phyloP scores from a whole-genome alignment of 2,888 invertebrate species.

The Eudemis profundana region DNA sequence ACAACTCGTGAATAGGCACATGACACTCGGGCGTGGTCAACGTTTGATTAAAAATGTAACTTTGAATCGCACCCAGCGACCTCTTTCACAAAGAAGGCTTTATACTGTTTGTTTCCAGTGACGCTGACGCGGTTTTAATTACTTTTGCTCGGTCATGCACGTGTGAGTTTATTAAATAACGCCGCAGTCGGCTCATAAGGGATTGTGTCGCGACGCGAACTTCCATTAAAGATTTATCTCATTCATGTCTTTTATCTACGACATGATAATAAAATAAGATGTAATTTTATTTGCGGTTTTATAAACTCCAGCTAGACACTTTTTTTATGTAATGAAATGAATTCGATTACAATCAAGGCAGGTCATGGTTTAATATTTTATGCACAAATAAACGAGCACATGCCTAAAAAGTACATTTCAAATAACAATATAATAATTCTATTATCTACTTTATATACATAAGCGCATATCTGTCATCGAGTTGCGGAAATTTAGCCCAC shows the following conservation, averaged over 20 bases:
- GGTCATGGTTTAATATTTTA: too few relatives aligned
- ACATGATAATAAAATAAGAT: not conserved
- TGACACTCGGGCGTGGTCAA: conserved; percentile 73
- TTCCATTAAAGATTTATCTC: conserved; percentile 51
- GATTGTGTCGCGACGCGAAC: conserved; percentile 53
- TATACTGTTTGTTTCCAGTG: conserved; percentile 62
- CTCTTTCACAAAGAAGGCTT: conserved; percentile 64
- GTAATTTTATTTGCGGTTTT: not conserved
- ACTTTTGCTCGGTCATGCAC: conserved; percentile 70
- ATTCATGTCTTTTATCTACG: conserved; percentile 14
- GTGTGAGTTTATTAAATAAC: conserved; percentile 65
- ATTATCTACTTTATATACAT: too few relatives aligned
- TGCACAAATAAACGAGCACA: too few relatives aligned
- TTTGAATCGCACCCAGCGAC: conserved; percentile 62
- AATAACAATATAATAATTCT: too few relatives aligned
- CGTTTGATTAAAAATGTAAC: conserved; percentile 80
- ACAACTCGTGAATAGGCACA: conserved; percentile 76
- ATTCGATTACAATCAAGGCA: too few relatives aligned
- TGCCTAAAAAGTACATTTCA: too few relatives aligned
- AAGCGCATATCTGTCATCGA: too few relatives aligned
- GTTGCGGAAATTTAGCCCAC: too few relatives aligned
- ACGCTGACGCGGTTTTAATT: conserved; percentile 72
- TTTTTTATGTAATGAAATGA: too few relatives aligned
- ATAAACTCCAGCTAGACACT: too few relatives aligned
- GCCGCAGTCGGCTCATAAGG: conserved; percentile 57